A percentile compares a stretch with the other conserved stretches of the same genome.
phyloP scores from a whole-genome alignment of 1,140 invertebrate species.

The Hycleus cichorii region DNA sequence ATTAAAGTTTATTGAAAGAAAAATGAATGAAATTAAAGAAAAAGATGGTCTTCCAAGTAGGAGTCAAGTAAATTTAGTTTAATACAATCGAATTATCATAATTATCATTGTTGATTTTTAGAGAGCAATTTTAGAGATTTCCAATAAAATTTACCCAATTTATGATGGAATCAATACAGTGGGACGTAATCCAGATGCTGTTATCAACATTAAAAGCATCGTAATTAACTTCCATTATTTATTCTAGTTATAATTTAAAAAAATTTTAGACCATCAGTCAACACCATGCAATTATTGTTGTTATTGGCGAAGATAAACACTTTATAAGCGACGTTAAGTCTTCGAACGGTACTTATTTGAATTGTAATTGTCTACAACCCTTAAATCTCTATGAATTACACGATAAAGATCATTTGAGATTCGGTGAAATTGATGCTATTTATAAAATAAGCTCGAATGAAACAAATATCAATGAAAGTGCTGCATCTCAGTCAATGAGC shows the following conservation, averaged over 20 bases:
- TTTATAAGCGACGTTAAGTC: constrained; percentile 35
- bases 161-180: constrained; percentile 33
- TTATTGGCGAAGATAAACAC: constrained; percentile 26
- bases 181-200: constrained; percentile 30
- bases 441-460: constrained; percentile 1
- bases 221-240: constrained; percentile 18
- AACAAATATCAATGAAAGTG: too few relatives aligned
- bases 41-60: too few relatives aligned
- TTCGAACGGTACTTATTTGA: constrained; percentile 31
- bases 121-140: constrained; percentile 22
- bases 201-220: constrained; percentile 31
- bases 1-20: too few relatives aligned
- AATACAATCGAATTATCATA: not conserved
- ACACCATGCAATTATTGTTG: constrained; percentile 31
- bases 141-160: constrained; percentile 25
- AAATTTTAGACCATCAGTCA: constrained; percentile 31
- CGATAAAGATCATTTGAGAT: constrained; percentile 21
- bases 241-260: not conserved
- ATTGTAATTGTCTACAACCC: constrained; percentile 23
- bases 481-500: constrained; percentile 12
- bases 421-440: constrained; percentile 22
- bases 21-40: too few relatives aligned
- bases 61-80: not conserved
- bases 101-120: constrained; percentile 8
- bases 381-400: constrained; percentile 27